Evolutionary conservation across 2,888 invertebrate species (phyloP), one percentile per base, ranked within the genome.

Genomic region (Sesia apiformis): DNA sequence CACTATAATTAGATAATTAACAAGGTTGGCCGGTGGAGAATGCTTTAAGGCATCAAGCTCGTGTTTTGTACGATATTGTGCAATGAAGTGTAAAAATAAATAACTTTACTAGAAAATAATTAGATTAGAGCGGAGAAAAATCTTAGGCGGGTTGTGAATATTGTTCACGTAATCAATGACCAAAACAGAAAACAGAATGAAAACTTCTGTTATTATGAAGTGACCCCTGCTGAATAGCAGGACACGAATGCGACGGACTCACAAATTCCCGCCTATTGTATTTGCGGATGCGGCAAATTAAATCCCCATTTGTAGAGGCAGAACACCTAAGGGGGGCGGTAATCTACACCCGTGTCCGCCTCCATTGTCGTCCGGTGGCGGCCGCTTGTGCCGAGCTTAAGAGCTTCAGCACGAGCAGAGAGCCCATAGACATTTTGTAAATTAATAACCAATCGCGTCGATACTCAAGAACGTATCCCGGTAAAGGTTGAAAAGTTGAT

Each of bases 211-310:
- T 4, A 46, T 46, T 46, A 46, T 4, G 4, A 8, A 8, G 46
- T 46, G 8, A 46, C 7, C 8, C 46, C 8, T 7, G n/a, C 46
- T n/a, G n/a, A 8, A 46, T 46, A 46, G 71, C 67, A 69, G 67
- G 77, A 74, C 69, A 69, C 63, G 71, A 65, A 60, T 62, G 50
- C 50, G 50, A 38, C 39, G 63, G 59, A 62, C 69, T 70, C 76
- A 74, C 78, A 76, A 79, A 81, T 78, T 75, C 69, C 69, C 76
- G 69, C 63, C 74, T 70, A 80, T 83, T 84, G 84, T 84, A 77
- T 81, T 79, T 77, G 78, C 74, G 76, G 77, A 78, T 75, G 78
- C 79, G 75, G 81, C 74, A 83, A 86, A 84, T 84, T 84, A 85
- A 84, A 82, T 78, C 81, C 78, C 80, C 81, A 81, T 83, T 81